Percentiles rank a stretch among this genome's conserved stretches.
phyloP scores from a whole-genome alignment of 92 coral and sea anemone species.

The Porites rus region DNA sequence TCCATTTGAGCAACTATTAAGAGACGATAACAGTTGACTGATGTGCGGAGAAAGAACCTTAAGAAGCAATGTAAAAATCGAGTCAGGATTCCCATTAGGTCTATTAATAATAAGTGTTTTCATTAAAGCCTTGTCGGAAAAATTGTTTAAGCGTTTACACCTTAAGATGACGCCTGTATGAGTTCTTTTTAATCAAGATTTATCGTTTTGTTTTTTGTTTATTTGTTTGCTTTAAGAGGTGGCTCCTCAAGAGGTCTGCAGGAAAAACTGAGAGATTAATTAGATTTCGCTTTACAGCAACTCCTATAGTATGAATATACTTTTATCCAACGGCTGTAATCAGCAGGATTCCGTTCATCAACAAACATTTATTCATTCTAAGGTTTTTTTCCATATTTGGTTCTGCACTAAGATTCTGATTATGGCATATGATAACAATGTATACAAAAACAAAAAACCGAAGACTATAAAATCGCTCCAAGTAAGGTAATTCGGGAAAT shows the following conservation, averaged over 20 bases:
- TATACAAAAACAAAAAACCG: too few species aligned
- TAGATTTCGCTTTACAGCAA: neutral
- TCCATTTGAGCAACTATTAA: too few species aligned
- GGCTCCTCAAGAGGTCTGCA: neutral
- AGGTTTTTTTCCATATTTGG: conserved; percentile 31
- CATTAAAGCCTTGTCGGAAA: neutral
- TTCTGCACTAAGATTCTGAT: neutral
- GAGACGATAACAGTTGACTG: too few species aligned
- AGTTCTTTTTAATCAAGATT: too few species aligned
- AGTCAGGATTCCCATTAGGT: neutral
- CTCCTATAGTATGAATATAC: neutral
- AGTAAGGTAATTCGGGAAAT: too few species aligned
- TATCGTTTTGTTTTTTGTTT: too few species aligned
- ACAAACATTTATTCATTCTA: neutral
- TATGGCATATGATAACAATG: too few species aligned
- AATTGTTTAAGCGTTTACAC: neutral
- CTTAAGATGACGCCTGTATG: too few species aligned
- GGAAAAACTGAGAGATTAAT: neutral
- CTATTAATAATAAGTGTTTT: neutral
- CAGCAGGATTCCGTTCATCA: neutral
- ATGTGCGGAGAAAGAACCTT: too few species aligned
- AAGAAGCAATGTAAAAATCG: too few species aligned
- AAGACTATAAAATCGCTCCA: too few species aligned
- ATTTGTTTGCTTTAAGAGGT: too few species aligned
- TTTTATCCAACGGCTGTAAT: neutral